Percentiles rank a stretch among this genome's conserved stretches.
Evolutionary conservation across 2,888 invertebrate genomes (phyloP).

Genomic region (Rotaria sp.): DNA sequence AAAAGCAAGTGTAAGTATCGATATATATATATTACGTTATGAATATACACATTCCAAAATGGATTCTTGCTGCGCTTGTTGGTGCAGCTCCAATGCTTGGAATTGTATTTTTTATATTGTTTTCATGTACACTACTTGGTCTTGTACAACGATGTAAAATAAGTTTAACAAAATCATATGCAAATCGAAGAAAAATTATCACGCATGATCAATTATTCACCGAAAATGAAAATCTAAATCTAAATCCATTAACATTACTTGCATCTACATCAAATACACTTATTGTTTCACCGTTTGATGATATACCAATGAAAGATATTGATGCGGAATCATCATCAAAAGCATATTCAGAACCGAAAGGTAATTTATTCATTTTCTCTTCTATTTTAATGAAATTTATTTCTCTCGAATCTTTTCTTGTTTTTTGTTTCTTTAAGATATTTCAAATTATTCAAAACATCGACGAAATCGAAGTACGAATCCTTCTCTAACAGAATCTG

Average conservation of each 20-base stretch:
- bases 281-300: background rate
- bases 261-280: background rate
- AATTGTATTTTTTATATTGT: background rate
- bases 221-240: background rate
- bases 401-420: too few species aligned
- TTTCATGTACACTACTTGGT: conserved; percentile 13
- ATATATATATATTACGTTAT: background rate
- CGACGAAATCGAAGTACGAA: background rate
- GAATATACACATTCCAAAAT: background rate
- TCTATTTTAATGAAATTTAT: background rate
- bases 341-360: background rate
- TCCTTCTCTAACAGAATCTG: background rate
- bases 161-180: background rate
- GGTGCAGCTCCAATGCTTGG: conserved; percentile 28
- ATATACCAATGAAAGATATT: conserved; percentile 3
- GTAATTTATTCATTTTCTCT: background rate
- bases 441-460: background rate
- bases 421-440: background rate
- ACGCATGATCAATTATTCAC: background rate
- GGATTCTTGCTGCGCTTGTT: background rate
- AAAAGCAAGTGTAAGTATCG: background rate
- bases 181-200: background rate
- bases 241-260: background rate
- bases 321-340: background rate
- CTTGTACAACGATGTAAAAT: conserved; percentile 17